phyloP scores from a whole-genome alignment of 23 tunicate species.

The Diplosoma virens region DNA sequence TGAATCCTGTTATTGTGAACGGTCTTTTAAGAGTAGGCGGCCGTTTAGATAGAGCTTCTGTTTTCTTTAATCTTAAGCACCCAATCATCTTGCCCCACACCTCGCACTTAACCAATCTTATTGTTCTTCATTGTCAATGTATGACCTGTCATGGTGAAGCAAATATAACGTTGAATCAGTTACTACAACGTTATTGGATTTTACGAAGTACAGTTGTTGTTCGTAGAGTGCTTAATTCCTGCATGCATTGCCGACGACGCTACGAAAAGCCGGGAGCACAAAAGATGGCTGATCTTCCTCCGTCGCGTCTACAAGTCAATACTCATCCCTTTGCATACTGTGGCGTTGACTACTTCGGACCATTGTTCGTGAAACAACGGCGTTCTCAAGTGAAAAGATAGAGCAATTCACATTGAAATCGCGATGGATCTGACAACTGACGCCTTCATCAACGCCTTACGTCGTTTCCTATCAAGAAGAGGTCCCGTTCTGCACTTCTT shows the following conservation, averaged over 20 bases:
- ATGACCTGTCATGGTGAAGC: background rate
- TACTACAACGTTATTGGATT: background rate
- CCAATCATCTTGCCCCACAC: slow-evolving; percentile 1
- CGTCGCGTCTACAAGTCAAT: no score
- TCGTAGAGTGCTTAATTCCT: background rate
- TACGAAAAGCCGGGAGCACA: background rate
- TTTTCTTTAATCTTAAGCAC: background rate
- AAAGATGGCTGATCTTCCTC: background rate
- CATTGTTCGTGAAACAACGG: no score
- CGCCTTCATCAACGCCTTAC: no score
- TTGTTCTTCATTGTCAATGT: background rate
- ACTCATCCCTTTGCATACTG: background rate
- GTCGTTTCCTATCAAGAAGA: no score
- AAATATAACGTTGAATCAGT: slow-evolving; percentile 3
- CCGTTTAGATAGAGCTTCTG: background rate
- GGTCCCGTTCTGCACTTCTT: no score
- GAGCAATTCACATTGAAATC: no score
- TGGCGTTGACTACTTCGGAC: background rate
- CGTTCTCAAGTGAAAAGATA: no score
- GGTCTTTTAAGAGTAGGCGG: background rate
- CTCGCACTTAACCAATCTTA: background rate
- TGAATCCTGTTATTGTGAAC: background rate
- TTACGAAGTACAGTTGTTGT: background rate
- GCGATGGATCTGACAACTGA: no score
- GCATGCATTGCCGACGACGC: background rate